Conservation (phyloP, 2,888 invertebrate genomes). For the Idaea dimidiata region DNA sequence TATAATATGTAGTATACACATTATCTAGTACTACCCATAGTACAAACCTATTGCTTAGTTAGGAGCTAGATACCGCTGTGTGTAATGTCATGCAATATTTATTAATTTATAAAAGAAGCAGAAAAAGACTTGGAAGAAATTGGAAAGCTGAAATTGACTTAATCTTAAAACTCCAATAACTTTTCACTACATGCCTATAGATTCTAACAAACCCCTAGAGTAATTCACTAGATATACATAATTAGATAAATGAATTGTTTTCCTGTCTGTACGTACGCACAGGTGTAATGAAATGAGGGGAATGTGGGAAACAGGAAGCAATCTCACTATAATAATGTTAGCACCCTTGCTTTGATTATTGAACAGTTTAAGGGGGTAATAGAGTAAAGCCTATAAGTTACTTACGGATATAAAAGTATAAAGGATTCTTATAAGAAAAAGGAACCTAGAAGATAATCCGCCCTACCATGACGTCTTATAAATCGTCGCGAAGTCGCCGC, state of each 20-base stretch:
- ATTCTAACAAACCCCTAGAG: neutral
- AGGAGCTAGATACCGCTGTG: too few relatives aligned
- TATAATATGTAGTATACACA: too few relatives aligned
- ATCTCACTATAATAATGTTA: constrained; percentile 28
- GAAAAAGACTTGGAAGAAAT: too few relatives aligned
- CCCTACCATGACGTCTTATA: too few relatives aligned
- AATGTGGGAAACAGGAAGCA: constrained; percentile 36
- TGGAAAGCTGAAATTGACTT: too few relatives aligned
- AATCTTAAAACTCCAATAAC: neutral
- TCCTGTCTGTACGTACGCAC: constrained; percentile 42
- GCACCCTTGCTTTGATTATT: constrained; percentile 18
- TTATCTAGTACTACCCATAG: too few relatives aligned
- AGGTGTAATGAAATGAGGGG: constrained; percentile 56
- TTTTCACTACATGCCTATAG: neutral
- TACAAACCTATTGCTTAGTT: too few relatives aligned
- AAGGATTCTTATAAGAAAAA: too few relatives aligned
- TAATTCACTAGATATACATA: constrained; percentile 1
- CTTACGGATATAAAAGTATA: neutral
- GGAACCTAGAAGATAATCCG: too few relatives aligned
- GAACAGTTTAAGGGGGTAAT: neutral
- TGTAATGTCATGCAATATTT: too few relatives aligned
- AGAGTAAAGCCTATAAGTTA: neutral
- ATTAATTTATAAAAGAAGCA: too few relatives aligned
- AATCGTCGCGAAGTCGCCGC: too few relatives aligned
- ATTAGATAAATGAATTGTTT: constrained; percentile 25